These are phyloP conservation scores for Lates japonicus DNA, from an alignment of 2,797 vertebrate genomes.

Conservation along the genomic window DNA sequence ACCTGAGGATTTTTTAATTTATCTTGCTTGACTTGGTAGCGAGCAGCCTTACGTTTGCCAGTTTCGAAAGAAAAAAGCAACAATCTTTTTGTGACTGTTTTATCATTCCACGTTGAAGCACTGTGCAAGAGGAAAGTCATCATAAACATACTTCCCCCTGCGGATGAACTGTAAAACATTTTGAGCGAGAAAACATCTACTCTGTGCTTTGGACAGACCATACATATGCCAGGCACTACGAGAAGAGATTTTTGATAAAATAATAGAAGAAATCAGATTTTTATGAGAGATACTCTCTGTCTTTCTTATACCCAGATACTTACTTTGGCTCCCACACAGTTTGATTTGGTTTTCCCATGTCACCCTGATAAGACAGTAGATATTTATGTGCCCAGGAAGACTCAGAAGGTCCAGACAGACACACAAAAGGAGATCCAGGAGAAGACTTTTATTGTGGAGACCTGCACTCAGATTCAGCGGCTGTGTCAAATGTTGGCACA, in stretches of 20 bases:
- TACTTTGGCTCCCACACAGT: constrained; percentile 34
- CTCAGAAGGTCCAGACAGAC: constrained; percentile 41
- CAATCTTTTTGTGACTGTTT: constrained; percentile 33
- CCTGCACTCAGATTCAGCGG: constrained; percentile 34
- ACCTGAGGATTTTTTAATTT: constrained; percentile 37
- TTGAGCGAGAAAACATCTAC: constrained; percentile 41
- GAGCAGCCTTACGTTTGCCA: constrained; percentile 44
- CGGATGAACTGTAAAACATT: constrained; percentile 49
- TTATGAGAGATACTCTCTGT: constrained; percentile 16
- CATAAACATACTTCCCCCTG: constrained; percentile 18
- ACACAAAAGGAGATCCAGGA: constrained; percentile 38
- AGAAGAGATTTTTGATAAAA: constrained; percentile 45
- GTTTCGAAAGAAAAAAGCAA: constrained; percentile 30
- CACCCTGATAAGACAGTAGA: constrained; percentile 49
- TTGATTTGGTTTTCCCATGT: constrained; percentile 44
- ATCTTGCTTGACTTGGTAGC: constrained; percentile 50
- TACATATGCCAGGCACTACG: background rate
- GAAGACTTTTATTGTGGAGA: constrained; percentile 58
- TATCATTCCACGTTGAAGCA: constrained; percentile 38
- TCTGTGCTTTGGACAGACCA: constrained; percentile 18
- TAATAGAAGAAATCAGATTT: constrained; percentile 44
- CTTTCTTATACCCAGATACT: constrained; percentile 25
- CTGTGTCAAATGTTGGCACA: constrained; percentile 63
- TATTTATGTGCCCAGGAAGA: constrained; percentile 60
- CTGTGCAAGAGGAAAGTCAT: constrained; percentile 14